Evolutionary conservation across 2,888 invertebrate species (phyloP).

Genomic region (Aricia artaxerxes): DNA sequence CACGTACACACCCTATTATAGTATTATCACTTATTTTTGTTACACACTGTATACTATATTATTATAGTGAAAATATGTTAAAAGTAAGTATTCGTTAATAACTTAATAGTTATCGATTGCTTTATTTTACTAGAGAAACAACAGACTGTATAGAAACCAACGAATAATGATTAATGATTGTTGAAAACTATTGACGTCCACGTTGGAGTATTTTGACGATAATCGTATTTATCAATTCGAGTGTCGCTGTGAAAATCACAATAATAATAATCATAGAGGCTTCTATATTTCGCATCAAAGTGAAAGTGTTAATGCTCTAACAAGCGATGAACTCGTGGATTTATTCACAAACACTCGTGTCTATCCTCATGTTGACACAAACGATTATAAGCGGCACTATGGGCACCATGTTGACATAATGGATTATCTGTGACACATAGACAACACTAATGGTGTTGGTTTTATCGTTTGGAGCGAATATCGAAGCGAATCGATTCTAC

Average conservation of each 20-base stretch:
- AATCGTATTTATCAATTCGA: not conserved
- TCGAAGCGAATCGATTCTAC: slow-evolving; percentile 29
- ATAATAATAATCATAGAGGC: not conserved
- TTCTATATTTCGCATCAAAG: slow-evolving; percentile 6
- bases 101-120: not conserved
- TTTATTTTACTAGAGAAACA: not conserved
- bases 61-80: no score
- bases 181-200: not conserved
- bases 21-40: no score
- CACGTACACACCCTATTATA: no score
- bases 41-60: no score
- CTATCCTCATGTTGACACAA: slow-evolving; percentile 38
- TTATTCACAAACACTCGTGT: slow-evolving; percentile 38
- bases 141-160: no score
- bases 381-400: slow-evolving; percentile 36
- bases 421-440: slow-evolving; percentile 38
- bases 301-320: slow-evolving; percentile 31
- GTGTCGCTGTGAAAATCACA: not conserved
- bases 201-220: not conserved
- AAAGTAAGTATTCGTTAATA: no score
- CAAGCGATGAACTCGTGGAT: slow-evolving; percentile 32
- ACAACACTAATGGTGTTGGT: slow-evolving; percentile 37
- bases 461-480: slow-evolving; percentile 34
- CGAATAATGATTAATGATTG: no score
- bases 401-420: slow-evolving; percentile 38